phyloP scores from a whole-genome alignment of 2,113 vertebrate species.

The Tauraco erythrolophus region DNA sequence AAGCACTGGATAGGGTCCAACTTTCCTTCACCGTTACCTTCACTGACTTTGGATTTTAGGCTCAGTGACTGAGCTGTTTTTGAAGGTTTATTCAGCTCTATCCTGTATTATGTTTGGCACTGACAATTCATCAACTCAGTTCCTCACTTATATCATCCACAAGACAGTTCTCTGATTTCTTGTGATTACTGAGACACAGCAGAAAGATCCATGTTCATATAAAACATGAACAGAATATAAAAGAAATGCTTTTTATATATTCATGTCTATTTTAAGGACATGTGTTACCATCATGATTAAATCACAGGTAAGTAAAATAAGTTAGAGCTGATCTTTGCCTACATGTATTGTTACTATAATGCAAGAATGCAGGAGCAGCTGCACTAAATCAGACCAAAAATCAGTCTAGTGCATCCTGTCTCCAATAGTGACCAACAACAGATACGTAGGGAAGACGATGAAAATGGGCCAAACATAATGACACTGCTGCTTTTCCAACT shows the following conservation, averaged over 20 bases:
- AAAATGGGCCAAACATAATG: neutral
- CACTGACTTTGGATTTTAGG: neutral
- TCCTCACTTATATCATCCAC: neutral
- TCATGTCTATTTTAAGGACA: neutral
- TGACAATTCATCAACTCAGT: neutral
- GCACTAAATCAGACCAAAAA: neutral
- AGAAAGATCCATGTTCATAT: constrained; percentile 8
- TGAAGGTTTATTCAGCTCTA: neutral
- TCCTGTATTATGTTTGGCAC: neutral
- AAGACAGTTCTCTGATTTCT: constrained; percentile 27
- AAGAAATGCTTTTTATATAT: neutral
- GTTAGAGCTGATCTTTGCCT: neutral
- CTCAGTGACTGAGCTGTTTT: neutral
- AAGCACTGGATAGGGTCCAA: neutral
- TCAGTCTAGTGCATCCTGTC: neutral
- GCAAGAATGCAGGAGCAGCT: neutral
- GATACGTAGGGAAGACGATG: neutral
- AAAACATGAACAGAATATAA: constrained; percentile 5
- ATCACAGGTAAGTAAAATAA: neutral
- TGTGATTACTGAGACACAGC: neutral
- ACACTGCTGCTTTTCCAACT: neutral
- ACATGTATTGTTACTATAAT: neutral
- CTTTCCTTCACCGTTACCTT: neutral
- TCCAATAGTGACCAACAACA: neutral
- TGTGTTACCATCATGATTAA: neutral